Evolutionary conservation across 37 sponge, comb jelly and placozoan species (phyloP), one percentile per base, ranked within the genome.

Genomic region (Geodia barretti): DNA sequence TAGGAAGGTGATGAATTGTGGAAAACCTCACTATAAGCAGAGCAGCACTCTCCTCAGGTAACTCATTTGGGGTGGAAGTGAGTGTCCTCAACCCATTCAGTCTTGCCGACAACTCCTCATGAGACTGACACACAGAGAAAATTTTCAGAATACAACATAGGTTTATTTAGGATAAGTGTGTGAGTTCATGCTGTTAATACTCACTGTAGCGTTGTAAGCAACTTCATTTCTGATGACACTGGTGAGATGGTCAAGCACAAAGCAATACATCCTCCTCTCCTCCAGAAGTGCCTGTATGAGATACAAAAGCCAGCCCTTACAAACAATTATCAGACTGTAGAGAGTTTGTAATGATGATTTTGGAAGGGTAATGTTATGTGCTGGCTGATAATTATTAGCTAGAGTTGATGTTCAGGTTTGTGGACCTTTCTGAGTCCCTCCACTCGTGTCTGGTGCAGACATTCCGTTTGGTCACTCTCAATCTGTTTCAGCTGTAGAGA

Each of bases 221-320:
- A 87, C 75, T 38, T 91, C 79, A 31, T 82, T 76, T 28, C 83
- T 83, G 20, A 76, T 32, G 0, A 78, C 74, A 58, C 41, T n/a
- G 40, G 84, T 84, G 37, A 84, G 60, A 37, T 86, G 92, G 9
- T 91, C 87, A 39, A 91, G 29, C 3, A 79, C 39, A 66, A 91
- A 91, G 39, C 88, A 87, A 80, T 87, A 91, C 35, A 91, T 43
- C 80, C 83, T 91, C 38, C 84, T 73, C 72, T 91, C 88, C 38
- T 91, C 92, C 29, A 83, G 39, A 26, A 91, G 88, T 14, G 92
- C 87, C 92, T 91, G 72, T 38, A 40, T 32, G 64, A 1, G 8
- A 5, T 9, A 5, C 26, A 62, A 28, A 28, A 62, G n/a, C n/a
- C n/a, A n/a, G n/a, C n/a, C n/a, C n/a, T n/a, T n/a, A n/a, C n/a